Percentiles rank a stretch among this genome's conserved stretches.
Evolutionary conservation across 2,113 vertebrate species (phyloP).

Genomic region (Cyanoramphus novaezelandiae): DNA sequence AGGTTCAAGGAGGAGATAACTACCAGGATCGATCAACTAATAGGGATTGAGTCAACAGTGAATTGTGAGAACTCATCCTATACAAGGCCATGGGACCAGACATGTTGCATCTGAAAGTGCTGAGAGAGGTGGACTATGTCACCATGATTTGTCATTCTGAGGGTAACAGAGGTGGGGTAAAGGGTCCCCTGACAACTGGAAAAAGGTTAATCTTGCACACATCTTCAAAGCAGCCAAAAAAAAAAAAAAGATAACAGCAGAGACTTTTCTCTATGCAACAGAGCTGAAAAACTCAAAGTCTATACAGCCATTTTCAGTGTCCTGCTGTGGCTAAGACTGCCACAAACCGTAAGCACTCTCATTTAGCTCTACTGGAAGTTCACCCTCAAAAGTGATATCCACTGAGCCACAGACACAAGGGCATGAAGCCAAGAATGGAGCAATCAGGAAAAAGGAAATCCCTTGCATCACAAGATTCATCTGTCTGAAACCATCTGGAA

Average conservation of each 20-base stretch:
- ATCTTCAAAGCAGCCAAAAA: neutral
- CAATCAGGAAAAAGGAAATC: constrained; percentile 73
- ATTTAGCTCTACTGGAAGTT: neutral
- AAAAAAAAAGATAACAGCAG: neutral
- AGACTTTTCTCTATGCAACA: neutral
- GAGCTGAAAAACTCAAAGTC: neutral
- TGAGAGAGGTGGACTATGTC: neutral
- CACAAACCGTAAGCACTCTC: neutral
- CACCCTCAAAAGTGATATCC: neutral
- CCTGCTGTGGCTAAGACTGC: neutral
- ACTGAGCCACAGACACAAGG: constrained; percentile 17
- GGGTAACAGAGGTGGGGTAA: neutral
- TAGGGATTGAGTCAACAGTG: neutral
- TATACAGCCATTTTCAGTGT: neutral
- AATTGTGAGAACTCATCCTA: neutral
- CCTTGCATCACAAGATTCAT: constrained; percentile 66
- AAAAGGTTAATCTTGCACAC: neutral
- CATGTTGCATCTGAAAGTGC: accelerated
- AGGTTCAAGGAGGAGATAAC: neutral
- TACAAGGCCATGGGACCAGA: neutral
- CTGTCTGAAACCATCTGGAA: constrained; percentile 68
- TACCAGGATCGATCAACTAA: neutral
- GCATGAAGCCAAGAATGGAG: constrained; percentile 60
- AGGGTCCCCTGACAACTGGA: neutral
- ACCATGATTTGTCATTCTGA: neutral